A percentile compares a stretch with the other conserved stretches of the same genome.
Evolutionary conservation across 2,113 vertebrate species (phyloP).

Genomic region (Psophia crepitans): DNA sequence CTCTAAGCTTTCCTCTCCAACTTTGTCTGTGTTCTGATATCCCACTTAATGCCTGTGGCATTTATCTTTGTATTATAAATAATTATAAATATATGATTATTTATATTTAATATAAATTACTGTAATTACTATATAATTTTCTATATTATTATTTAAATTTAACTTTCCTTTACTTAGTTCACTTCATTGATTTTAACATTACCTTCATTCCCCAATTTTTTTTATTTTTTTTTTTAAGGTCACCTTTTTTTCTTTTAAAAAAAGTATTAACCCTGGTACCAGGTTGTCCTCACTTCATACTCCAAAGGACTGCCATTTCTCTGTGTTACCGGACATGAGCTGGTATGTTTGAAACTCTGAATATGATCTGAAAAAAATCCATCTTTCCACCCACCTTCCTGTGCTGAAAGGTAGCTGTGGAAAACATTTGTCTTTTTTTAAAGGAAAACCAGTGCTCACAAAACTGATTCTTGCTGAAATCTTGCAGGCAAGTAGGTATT

Average conservation of each 20-base stretch:
- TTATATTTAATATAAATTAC: background rate
- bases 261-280: background rate
- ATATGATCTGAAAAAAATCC: background rate
- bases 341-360: slow-evolving; percentile 32
- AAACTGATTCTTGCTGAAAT: background rate
- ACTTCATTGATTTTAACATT: background rate
- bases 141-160: background rate
- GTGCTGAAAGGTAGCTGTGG: background rate
- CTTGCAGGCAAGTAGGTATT: background rate
- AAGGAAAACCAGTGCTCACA: background rate
- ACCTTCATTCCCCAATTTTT: background rate
- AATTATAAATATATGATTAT: background rate
- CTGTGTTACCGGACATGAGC: slow-evolving; percentile 28
- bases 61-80: background rate
- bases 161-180: background rate
- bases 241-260: background rate
- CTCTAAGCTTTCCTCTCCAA: background rate
- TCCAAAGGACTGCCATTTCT: background rate
- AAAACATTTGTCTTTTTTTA: background rate
- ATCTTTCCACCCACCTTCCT: background rate
- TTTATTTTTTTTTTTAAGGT: background rate
- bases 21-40: background rate
- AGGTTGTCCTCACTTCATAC: background rate
- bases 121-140: background rate
- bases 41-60: background rate